These are phyloP conservation scores for Saguinus midas DNA, from an alignment of 2,113 vertebrate species.

Conservation along the genomic window DNA sequence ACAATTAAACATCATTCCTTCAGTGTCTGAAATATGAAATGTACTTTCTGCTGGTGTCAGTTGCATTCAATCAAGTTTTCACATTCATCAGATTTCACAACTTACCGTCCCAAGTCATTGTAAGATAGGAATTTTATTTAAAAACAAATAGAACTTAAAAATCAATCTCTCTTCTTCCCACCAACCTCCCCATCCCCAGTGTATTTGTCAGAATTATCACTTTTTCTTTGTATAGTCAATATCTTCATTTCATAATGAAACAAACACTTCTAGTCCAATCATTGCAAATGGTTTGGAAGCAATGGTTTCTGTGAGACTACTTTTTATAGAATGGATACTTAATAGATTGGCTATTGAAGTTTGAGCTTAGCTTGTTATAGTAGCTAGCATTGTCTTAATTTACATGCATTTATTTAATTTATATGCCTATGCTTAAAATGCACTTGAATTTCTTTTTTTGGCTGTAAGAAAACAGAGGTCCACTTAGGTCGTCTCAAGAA, in stretches of 20 bases:
- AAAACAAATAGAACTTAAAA: slow-evolving; percentile 21
- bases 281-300: slow-evolving; percentile 9
- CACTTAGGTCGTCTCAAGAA: background rate
- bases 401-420: background rate
- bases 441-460: background rate
- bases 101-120: background rate
- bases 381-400: background rate
- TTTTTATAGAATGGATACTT: background rate
- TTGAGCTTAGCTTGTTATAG: background rate
- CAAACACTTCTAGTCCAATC: background rate
- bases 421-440: background rate
- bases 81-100: slow-evolving; percentile 42
- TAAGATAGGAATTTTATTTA: background rate
- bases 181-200: background rate
- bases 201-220: background rate
- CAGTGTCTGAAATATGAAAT: slow-evolving; percentile 11
- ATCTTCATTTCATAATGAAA: slow-evolving; percentile 35
- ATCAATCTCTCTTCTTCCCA: background rate
- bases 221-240: background rate
- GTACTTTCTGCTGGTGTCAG: slow-evolving; percentile 62
- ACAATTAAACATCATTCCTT: slow-evolving; percentile 73
- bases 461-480: background rate
- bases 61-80: slow-evolving; percentile 71
- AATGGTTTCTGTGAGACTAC: background rate
- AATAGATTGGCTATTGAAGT: background rate